A percentile compares a stretch with the other conserved stretches of the same genome.
phyloP scores from a whole-genome alignment of 2,888 invertebrate genomes.

The Lithosia quadra region DNA sequence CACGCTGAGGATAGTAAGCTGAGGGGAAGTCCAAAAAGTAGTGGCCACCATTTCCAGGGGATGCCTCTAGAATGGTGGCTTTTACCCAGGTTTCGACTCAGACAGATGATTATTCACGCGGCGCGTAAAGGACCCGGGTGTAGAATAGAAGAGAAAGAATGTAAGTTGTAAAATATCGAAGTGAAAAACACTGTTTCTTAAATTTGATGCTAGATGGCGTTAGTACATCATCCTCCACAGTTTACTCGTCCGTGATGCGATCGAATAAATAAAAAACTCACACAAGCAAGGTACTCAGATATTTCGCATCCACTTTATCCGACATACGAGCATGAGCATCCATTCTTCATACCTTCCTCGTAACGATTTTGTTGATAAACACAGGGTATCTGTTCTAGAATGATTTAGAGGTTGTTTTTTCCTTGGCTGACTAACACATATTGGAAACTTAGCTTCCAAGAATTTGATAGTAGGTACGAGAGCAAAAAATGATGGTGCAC shows the following conservation, averaged over 20 bases:
- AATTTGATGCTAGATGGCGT: not conserved
- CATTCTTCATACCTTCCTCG: not conserved
- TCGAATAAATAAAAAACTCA: not conserved
- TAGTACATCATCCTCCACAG: not conserved
- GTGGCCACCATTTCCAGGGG: no score
- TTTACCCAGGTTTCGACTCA: no score
- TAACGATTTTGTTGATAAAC: not conserved
- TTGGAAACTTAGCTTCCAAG: constrained; percentile 1
- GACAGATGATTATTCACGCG: no score
- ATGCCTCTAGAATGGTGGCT: no score
- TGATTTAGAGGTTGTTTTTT: constrained; percentile 1
- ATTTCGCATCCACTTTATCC: not conserved
- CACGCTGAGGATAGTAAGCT: no score
- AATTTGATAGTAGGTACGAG: constrained; percentile 3
- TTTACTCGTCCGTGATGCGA: not conserved
- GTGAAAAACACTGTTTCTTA: not conserved
- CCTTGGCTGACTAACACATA: not conserved
- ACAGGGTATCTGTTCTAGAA: not conserved
- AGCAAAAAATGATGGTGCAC: not conserved
- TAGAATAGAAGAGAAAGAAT: no score
- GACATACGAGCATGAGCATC: not conserved
- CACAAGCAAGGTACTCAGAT: not conserved
- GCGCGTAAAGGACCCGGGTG: no score
- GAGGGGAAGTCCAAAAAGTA: no score
- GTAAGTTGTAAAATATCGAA: no score